Base-by-base conservation (phyloP, 1,140 invertebrate species). In the Vanessa atalanta region DNA sequence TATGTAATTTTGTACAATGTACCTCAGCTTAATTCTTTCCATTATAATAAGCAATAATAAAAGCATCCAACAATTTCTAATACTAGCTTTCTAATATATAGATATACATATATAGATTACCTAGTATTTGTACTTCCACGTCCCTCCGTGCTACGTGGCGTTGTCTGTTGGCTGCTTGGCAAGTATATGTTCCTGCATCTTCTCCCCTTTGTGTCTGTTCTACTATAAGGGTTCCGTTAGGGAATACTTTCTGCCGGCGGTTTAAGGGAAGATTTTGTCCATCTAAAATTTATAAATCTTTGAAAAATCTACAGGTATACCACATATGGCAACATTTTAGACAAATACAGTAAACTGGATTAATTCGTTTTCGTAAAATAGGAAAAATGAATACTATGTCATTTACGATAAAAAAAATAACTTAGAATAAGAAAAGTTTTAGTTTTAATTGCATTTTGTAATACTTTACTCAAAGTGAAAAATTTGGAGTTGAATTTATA, bases 181-280 rank as follows among this genome's bases (percentile, higher is more conserved):
- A 99, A 12, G 96, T 97, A 92, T 98, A 98, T 4, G 96, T 96
- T 13, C 94, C 96, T 7, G 97, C 96, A 86, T 97, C 96, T 77
- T 97, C 95, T 43, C 94, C 94, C 23, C 97, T 88, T 88, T 97
- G 95, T 64, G 96, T 95, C 90, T 97, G 95, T 79, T 97, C 96
- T 64, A 98, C 96, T 37, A 97, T 95, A 72, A 99, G 91, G 1
- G 97, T 97, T 23, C 98, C 98, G 88, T 98, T 98, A 79, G 95
- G 93, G 77, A 96, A 97, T 47, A 98, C 97, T 79, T 96, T 94
- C 88, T 98, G 98, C 63, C 97, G 94, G 77, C 97, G 95, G 88
- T 97, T 98, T 50, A 97, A 94, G 20, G 98, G 98, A 48, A 99
- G 89, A 16, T 95, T 94, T 90, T 96, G 95, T 7, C 96, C 96